Evolutionary conservation across 2,797 vertebrate genomes (phyloP).

Genomic region (Bovichtus diacanthus): DNA sequence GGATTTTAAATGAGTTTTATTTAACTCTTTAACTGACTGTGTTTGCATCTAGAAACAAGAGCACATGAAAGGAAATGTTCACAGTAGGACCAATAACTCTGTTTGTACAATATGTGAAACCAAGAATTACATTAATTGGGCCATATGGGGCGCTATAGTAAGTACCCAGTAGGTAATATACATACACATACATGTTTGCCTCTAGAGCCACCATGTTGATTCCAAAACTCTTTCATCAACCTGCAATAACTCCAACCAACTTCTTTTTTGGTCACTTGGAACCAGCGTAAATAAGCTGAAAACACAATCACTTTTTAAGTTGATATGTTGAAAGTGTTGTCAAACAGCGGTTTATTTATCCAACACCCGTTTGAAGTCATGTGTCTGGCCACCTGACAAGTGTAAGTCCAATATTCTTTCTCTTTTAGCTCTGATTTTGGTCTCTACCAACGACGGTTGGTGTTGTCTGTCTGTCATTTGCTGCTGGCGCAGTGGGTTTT

Average conservation of each 20-base stretch:
- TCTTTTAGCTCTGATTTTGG: no score
- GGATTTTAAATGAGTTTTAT: conserved; percentile 8
- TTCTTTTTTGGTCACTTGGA: conserved; percentile 1
- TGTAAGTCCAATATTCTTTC: background rate
- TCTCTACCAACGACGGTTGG: background rate
- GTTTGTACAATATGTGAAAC: no score
- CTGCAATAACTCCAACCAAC: background rate
- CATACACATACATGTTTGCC: background rate
- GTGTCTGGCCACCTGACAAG: background rate
- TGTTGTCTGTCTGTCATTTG: background rate
- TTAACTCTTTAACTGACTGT: background rate
- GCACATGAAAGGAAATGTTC: background rate
- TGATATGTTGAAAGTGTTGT: background rate
- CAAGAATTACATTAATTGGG: background rate
- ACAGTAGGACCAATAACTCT: background rate
- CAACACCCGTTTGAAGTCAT: background rate
- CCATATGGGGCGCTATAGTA: background rate
- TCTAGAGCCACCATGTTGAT: background rate
- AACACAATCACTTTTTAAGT: background rate
- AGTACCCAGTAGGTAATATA: background rate
- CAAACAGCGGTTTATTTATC: background rate
- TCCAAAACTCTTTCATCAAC: background rate
- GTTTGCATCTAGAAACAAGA: conserved; percentile 3
- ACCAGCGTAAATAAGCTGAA: background rate
- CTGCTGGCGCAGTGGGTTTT: background rate